phyloP scores from a whole-genome alignment of 2,888 invertebrate species.

The Lepidocyrtinus sp. region DNA sequence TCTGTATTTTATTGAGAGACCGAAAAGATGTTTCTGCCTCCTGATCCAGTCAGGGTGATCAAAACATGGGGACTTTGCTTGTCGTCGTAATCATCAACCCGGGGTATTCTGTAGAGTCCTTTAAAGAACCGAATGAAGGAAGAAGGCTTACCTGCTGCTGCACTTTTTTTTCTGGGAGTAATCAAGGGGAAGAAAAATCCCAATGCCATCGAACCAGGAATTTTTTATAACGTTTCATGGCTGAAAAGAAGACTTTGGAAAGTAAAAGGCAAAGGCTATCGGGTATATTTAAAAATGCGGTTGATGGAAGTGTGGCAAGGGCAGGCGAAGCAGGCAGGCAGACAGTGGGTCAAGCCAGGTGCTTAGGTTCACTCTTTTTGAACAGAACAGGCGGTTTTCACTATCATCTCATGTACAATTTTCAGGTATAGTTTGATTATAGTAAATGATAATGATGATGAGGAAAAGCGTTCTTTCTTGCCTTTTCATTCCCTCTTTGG shows the following conservation, averaged over 20 bases:
- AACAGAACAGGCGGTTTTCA: slow-evolving; percentile 47
- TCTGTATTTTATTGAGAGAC: slow-evolving; percentile 40
- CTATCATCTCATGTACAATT: slow-evolving; percentile 33
- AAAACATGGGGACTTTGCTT: slow-evolving; percentile 29
- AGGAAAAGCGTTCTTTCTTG: slow-evolving; percentile 18
- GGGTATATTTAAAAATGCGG: slow-evolving; percentile 24
- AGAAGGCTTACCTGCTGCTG: slow-evolving; percentile 57
- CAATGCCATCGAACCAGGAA: slow-evolving; percentile 38
- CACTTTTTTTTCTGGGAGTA: slow-evolving; percentile 33
- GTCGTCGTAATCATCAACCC: not conserved
- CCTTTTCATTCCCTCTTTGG: slow-evolving; percentile 9
- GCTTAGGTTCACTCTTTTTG: slow-evolving; percentile 44
- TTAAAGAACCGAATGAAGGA: slow-evolving; percentile 35
- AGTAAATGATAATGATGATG: slow-evolving; percentile 24
- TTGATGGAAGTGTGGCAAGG: slow-evolving; percentile 56
- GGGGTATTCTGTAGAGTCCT: slow-evolving; percentile 30
- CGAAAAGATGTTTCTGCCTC: slow-evolving; percentile 33
- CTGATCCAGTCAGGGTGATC: not conserved
- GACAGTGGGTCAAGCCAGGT: slow-evolving; percentile 63
- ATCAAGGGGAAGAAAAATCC: slow-evolving; percentile 34
- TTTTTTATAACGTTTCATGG: slow-evolving; percentile 4
- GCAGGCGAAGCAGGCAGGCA: slow-evolving; percentile 52
- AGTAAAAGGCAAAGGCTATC: slow-evolving; percentile 39
- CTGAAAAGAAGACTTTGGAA: slow-evolving; percentile 47
- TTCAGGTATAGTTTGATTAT: slow-evolving; percentile 23